Base-by-base conservation (phyloP, 2,797 vertebrate genomes). In the Etheostoma perlongum region DNA sequence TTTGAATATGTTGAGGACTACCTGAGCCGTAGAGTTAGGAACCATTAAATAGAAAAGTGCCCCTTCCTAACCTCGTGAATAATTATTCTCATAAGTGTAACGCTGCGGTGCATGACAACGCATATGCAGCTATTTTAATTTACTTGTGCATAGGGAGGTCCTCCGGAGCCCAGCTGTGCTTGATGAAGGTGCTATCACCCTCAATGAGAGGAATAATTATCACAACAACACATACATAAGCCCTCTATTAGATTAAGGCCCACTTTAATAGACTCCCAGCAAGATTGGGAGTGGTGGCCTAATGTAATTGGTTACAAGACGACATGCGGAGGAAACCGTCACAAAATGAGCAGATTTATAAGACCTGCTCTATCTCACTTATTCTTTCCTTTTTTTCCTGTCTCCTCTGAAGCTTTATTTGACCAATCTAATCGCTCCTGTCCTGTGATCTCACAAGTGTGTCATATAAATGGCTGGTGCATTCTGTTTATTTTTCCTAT, bases 141-240 rank as follows among this genome's bases (percentile, higher is more conserved):
- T 89, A 72, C 72, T 73, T 68, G 66, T 83, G 71, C 78, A 64
- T 18, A n/a, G 84, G 89, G 83, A 88, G 88, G 85, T 88, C 82
- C 63, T 85, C 49, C 14, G 72, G 64, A 81, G 64, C 60, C 77
- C 27, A 72, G 51, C 88, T 74, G 79, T 67, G 81, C 83, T 91
- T 94, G 91, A 94, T 92, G 85, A 92, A 93, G 91, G 82, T 90
- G 90, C 91, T 63, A 91, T 94, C 91, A 87, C 70, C 87, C 72
- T 90, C 84, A 93, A 90, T 93, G 82, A 92, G 82, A 91, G 85
- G 79, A 91, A 90, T 93, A 91, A 94, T 94, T 93, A 92, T 90
- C 83, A 86, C 83, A 90, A 91, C 88, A 92, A 91, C 91, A 88
- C 85, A 92, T 89, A 89, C 83, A 87, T 90, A 88, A 89, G 84